These are phyloP conservation scores for Nipponacmea schrenckii DNA, from an alignment of 2,888 invertebrate genomes.

Conservation along the genomic window DNA sequence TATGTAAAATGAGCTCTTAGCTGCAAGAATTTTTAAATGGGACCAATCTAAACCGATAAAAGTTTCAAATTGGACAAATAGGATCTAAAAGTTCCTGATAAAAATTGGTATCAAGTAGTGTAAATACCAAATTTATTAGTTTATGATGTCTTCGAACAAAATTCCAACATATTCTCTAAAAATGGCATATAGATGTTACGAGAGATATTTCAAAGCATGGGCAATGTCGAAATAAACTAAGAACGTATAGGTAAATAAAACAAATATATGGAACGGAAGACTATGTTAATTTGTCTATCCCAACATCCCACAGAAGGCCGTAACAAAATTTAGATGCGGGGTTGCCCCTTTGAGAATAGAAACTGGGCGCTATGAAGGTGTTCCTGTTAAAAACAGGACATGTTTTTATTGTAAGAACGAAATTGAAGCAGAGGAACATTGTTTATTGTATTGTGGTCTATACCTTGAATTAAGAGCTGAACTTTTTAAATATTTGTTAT, in stretches of 20 bases:
- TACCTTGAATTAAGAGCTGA: neutral
- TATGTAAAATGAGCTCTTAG: neutral
- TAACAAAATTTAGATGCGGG: neutral
- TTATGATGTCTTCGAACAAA: neutral
- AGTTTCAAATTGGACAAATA: neutral
- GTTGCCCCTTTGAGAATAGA: neutral
- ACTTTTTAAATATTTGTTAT: neutral
- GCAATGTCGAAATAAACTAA: neutral
- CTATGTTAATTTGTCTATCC: neutral
- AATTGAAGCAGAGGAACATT: no score
- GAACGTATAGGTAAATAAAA: neutral
- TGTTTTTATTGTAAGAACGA: no score
- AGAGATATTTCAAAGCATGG: neutral
- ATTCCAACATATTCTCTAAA: neutral
- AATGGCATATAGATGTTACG: neutral
- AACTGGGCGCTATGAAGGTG: neutral
- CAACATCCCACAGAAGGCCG: neutral
- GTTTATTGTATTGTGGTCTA: no score
- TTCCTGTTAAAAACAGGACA: no score
- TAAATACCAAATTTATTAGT: neutral
- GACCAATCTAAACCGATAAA: neutral
- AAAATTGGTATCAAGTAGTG: no score
- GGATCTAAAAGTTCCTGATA: neutral
- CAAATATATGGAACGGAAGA: neutral
- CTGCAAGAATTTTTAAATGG: neutral